A percentile compares a stretch with the other conserved stretches of the same genome.
Conservation (phyloP, 2,797 vertebrate species). For the Ctenopoma kingsleyae region DNA sequence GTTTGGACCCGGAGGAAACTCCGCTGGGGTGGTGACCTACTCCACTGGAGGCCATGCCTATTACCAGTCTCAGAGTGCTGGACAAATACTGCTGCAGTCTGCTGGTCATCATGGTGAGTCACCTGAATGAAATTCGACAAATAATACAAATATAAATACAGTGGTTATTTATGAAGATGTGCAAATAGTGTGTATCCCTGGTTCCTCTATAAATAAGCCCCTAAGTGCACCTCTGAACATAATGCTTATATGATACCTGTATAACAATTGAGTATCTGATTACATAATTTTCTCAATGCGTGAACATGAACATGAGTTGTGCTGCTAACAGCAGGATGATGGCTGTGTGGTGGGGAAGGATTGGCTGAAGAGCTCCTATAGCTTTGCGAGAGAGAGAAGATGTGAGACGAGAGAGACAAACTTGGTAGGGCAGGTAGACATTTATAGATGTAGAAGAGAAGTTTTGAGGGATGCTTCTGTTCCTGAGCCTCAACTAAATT, state of each 20-base stretch:
- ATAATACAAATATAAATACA: not conserved
- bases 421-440: not conserved
- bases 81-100: constrained; percentile 85
- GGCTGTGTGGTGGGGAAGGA: not conserved
- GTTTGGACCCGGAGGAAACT: constrained; percentile 73
- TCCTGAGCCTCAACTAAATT: not conserved
- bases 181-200: too few species aligned
- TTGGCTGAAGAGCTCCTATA: not conserved
- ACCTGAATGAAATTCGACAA: not conserved
- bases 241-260: too few species aligned
- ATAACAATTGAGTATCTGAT: too few species aligned
- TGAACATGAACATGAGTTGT: not conserved
- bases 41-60: constrained; percentile 79
- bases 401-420: not conserved
- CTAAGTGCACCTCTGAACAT: too few species aligned
- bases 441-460: constrained; percentile 6
- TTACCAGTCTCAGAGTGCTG: constrained; percentile 77
- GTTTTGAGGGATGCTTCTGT: not conserved
- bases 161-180: not conserved
- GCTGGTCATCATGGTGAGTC: constrained; percentile 76
- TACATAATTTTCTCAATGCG: too few species aligned
- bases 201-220: too few species aligned
- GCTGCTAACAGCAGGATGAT: constrained; percentile 12
- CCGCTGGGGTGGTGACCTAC: constrained; percentile 75
- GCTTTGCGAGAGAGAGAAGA: constrained; percentile 2